Base-by-base conservation (phyloP, 2,113 vertebrate genomes). In the Cephalopterus ornatus region DNA sequence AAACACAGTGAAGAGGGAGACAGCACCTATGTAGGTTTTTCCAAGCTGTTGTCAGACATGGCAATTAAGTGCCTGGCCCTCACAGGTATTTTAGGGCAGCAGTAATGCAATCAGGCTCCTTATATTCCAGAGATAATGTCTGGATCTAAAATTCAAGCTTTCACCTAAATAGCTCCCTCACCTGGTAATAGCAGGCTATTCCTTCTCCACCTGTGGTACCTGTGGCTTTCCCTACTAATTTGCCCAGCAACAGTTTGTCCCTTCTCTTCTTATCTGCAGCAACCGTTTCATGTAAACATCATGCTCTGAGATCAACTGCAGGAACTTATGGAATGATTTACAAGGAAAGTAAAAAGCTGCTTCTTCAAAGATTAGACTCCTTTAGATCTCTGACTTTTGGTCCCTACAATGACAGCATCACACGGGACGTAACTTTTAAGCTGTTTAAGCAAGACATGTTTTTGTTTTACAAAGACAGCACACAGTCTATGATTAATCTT, bases 401-500 rank as follows among this genome's bases (percentile, higher is more conserved):
- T 52, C 55, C 78, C 82, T 83, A 59, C 68, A 24, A 50, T 50
- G 95, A 66, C 95, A 92, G 55, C 75, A 79, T 76, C 86, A 79
- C 90, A 75, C 47, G 65, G 85, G 82, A 88, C 7, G 32, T 59
- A 81, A 94, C 92, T 97, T 94, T 68, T 83, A 72, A 93, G 92
- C 66, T 19, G 15, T 85, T 95, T 91, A 81, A 95, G 79, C 2
- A 5, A 95, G 92, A 84, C 44, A 11, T 93, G 93, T 59, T 94
- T 93, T 80, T 63, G 63, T 95, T 88, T 96, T 76, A 91, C 89
- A 70, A 15, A 74, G 95, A 77, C 92, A 94, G 91, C 72, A 77
- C 92, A 81, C 71, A 82, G 88, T 67, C 76, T 76, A 52, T 95
- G 97, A 98, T 97, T 98, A 97, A 97, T 97, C 96, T 88, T 97